Base-by-base conservation (phyloP, 2,888 invertebrate species). In the Junonia oenone region DNA sequence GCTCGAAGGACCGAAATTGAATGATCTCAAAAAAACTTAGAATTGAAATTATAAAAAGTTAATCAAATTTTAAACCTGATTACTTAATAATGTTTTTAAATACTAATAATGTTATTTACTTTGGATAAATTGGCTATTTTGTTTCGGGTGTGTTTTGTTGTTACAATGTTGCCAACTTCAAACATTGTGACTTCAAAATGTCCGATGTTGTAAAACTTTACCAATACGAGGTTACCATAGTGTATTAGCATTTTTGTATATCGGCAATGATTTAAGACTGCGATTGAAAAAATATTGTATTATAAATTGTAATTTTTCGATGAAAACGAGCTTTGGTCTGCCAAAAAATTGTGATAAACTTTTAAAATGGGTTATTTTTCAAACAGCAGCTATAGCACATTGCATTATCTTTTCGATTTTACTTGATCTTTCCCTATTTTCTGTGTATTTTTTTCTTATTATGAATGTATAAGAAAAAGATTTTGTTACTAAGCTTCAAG, bases 1-100 rank as follows among this genome's bases (percentile, higher is more conserved):
- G 71, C 71, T 75, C 68, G 72, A 72, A 72, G 67, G 73, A 80
- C 75, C 75, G 79, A 65, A 62, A 59, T 62, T 62, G 56, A 51
- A 51, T 64, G 64, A 64, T 63, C 64, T 64, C 64, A 55, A 50
- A 53, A 43, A 54, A 58, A 55, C 19, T 11, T 40, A 35, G 19
- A 13, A 14, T 2, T 35, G 6, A 38, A 38, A 38, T 38, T 17
- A 38, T 38, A 38, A 38, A 15, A 11, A 38, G n/a, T n/a, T n/a
- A n/a, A n/a, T n/a, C 13, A 15, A 14, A 38, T 8, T 17, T 38
- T 6, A 15, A 17, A 17, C 6, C 15, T 17, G 17, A 14, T 17
- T n/a, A n/a, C n/a, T 38, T n/a, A 40, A 40, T 40, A 19, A 19
- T 40, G 17, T 40, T 40, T 40, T 40, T 40, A 17, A 19, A 40